Conservation (phyloP, 2,113 vertebrate genomes). For the Daphoenositta chrysoptera region DNA sequence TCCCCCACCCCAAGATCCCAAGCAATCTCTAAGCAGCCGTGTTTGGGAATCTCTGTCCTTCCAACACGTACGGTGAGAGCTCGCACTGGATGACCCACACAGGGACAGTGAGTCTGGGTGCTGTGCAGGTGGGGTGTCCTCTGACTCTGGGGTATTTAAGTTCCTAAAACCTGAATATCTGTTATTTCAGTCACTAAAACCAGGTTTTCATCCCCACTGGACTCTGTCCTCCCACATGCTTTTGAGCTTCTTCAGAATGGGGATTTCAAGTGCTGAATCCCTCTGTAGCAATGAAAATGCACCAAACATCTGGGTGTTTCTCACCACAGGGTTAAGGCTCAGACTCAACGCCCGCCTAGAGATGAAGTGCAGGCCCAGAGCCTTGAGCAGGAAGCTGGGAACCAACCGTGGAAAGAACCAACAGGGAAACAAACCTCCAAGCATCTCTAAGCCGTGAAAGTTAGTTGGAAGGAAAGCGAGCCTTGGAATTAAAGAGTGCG, state of each 20-base stretch:
- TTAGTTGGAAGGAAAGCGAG: conserved; percentile 82
- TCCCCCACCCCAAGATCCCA: neutral
- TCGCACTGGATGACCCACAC: neutral
- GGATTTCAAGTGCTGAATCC: conserved; percentile 4
- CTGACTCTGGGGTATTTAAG: neutral
- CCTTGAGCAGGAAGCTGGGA: conserved; percentile 41
- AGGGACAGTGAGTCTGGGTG: neutral
- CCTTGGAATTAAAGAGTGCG: conserved; percentile 72
- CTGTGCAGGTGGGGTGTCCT: neutral
- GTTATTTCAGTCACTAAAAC: neutral
- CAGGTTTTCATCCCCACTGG: neutral
- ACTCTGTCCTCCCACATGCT: neutral
- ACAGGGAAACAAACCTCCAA: conserved; percentile 43
- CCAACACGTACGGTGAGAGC: neutral
- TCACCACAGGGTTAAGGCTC: conserved; percentile 46
- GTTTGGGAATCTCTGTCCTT: conserved; percentile 2
- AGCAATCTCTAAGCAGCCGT: neutral
- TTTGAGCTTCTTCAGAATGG: neutral
- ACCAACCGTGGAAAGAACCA: conserved; percentile 4
- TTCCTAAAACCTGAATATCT: neutral
- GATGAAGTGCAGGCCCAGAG: neutral
- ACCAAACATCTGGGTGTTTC: neutral
- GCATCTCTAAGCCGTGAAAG: conserved; percentile 68
- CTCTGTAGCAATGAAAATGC: conserved; percentile 13
- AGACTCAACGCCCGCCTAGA: neutral